A percentile compares a stretch with the other conserved stretches of the same genome.
Evolutionary conservation across 1,140 invertebrate species (phyloP).

Genomic region (Bombyx mori): ASM3026992v2 NC_085117.1:7923001-7923500

Average conservation of each 20-base stretch:
- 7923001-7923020: no score
- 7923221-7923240: no score
- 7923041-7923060: no score
- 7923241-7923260: not conserved
- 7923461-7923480: not conserved
- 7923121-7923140: no score
- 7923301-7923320: slow-evolving; percentile 4
- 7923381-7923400: slow-evolving; percentile 44
- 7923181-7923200: no score
- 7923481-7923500: not conserved
- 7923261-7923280: not conserved
- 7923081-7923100: no score
- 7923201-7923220: no score
- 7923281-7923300: slow-evolving; percentile 2
- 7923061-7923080: no score
- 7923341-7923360: slow-evolving; percentile 14
- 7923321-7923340: slow-evolving; percentile 10
- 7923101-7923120: no score
- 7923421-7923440: slow-evolving; percentile 15
- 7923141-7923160: no score
- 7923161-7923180: no score
- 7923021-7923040: no score
- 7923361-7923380: slow-evolving; percentile 27
- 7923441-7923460: slow-evolving; percentile 1
- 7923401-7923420: slow-evolving; percentile 25